Base-by-base conservation (phyloP, 1,140 invertebrate species). In the Zophobas morio region DNA sequence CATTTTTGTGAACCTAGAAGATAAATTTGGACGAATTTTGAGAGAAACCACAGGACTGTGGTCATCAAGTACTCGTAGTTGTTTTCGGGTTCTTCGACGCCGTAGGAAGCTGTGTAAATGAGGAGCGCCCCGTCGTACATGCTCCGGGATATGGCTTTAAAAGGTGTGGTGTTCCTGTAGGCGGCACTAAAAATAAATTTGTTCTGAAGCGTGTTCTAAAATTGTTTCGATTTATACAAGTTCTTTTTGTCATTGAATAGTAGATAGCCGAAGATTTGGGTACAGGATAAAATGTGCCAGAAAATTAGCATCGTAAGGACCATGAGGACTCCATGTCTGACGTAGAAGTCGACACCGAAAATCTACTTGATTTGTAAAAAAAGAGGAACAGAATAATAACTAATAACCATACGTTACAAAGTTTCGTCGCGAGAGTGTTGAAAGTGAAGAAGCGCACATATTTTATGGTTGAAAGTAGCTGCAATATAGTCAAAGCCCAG, bases 51-150 rank as follows among this genome's bases (percentile, higher is more conserved):
- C 20, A 82, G 77, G 20, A 80, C 72, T 54, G 76, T 81, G 39
- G 84, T 76, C 6, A 84, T 53, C 32, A 81, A 46, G 40, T 76
- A 80, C 73, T 82, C 79, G 1, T 72, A 46, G 56, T 79, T 73
- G 2, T 74, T 76, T 51, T 74, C 63, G 6, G 79, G 81, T 39
- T 76, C 37, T 54, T 77, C 74, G 40, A 79, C 79, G 6, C 78
- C 78, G 54, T 81, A 79, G 53, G 81, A 80, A 46, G 82, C 79
- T 70, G 81, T 82, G 72, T 83, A 83, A 20, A 83, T 79, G 6
- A 83, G 70, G 2, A 83, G 49, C 2, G 82, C 60, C 20, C 60
- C 60, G 39, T 66, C 60, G 60, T 66, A 66, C 5, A 66, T 37
- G 20, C 60, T 42, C n/a, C 60, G 60, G 1, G 60, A 66, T 2